Percentiles rank a stretch among this genome's conserved stretches.
Evolutionary conservation across 2,113 vertebrate species (phyloP).

Genomic region (Eptatretus burgeri): DNA sequence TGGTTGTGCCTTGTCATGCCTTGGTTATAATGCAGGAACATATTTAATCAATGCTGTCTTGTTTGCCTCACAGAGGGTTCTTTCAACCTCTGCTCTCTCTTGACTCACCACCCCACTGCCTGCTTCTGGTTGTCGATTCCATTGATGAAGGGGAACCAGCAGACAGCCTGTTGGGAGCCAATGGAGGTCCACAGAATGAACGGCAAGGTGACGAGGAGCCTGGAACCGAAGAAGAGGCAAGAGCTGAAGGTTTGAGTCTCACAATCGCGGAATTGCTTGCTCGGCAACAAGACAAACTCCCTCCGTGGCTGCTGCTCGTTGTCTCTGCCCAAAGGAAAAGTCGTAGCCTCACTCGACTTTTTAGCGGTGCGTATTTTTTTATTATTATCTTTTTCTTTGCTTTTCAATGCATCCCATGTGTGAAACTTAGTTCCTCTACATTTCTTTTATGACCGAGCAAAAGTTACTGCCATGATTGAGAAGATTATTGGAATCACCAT

Average conservation of each 20-base stretch:
- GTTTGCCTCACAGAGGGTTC: slow-evolving; percentile 17
- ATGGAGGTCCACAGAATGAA: slow-evolving; percentile 20
- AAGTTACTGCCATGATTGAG: too few relatives aligned
- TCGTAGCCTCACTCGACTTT: slow-evolving; percentile 25
- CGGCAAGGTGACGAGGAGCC: slow-evolving; percentile 13
- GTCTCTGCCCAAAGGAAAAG: slow-evolving; percentile 28
- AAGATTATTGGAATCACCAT: too few relatives aligned
- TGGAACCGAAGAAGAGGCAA: slow-evolving; percentile 8
- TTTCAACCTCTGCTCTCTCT: slow-evolving; percentile 22
- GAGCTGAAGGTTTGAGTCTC: slow-evolving; percentile 10
- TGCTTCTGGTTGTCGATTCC: slow-evolving; percentile 28
- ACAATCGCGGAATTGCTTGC: slow-evolving; percentile 25
- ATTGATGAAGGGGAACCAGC: slow-evolving; percentile 17
- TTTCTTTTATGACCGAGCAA: too few relatives aligned
- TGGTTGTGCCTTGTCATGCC: too few relatives aligned
- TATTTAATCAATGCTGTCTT: too few relatives aligned
- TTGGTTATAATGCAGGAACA: too few relatives aligned
- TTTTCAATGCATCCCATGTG: too few relatives aligned
- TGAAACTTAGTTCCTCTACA: too few relatives aligned
- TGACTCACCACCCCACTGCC: slow-evolving; percentile 20
- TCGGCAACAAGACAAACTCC: slow-evolving; percentile 22
- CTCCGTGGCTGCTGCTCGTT: slow-evolving; percentile 29
- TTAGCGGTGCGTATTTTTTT: slow-evolving; percentile 19
- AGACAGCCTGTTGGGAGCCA: slow-evolving; percentile 8
- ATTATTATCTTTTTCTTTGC: too few relatives aligned